phyloP scores from a whole-genome alignment of 2,888 invertebrate species.

The Argyra leucocephala region DNA sequence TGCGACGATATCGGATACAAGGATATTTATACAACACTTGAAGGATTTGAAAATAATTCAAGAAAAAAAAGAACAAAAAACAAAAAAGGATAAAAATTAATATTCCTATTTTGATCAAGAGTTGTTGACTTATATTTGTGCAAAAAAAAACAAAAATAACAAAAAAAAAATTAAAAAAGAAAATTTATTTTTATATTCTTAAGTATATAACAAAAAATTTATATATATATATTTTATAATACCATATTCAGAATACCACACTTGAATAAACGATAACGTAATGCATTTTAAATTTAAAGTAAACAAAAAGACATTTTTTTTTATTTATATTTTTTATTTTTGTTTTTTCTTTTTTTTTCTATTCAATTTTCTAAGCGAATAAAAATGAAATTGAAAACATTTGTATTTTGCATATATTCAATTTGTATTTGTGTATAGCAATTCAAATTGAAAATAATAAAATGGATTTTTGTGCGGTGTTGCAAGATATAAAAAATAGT shows the following conservation, averaged over 20 bases:
- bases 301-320: conserved; percentile 4
- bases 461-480: neutral
- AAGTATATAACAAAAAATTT: too few species aligned
- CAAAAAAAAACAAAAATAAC: neutral
- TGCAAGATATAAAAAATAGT: too few species aligned
- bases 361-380: neutral
- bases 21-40: neutral
- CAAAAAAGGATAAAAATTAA: too few species aligned
- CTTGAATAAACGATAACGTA: conserved; percentile 8
- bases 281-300: conserved; percentile 13
- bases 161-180: neutral
- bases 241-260: neutral
- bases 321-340: neutral
- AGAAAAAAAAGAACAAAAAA: neutral
- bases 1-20: too few species aligned
- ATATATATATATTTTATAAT: too few species aligned
- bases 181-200: neutral
- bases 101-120: neutral
- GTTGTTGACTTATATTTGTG: neutral
- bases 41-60: neutral
- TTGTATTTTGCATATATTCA: neutral
- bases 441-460: neutral
- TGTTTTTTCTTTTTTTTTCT: neutral
- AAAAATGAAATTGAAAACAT: neutral
- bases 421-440: neutral